Base-by-base conservation (phyloP, 2,888 invertebrate genomes). In the Drosophila colorata region DNA sequence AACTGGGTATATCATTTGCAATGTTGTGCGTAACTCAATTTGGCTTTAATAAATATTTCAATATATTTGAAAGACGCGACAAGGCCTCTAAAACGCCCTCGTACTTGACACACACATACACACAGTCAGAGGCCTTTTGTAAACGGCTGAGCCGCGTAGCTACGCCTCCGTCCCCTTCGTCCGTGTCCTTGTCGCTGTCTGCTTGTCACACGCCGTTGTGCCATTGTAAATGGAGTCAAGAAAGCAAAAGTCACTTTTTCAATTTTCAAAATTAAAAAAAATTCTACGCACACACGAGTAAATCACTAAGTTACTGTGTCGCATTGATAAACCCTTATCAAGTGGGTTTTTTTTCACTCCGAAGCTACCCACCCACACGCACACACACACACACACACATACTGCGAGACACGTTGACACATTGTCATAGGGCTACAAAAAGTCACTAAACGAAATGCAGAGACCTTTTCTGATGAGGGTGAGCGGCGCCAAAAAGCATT, bases 201-300 rank as follows among this genome's bases (percentile, higher is more conserved):
- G 57, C 66, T 56, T 74, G 67, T 74, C 72, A 76, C 66, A 61
- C 71, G 66, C 69, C 53, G 65, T 60, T 56, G 55, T 63, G 67
- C 65, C 67, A 67, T 76, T 75, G 75, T 78, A 73, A 69, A 68
- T 68, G 75, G 71, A 77, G 77, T 80, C 81, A 76, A 70, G 67
- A 87, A 89, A 86, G 80, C 81, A 88, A 87, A 90, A 90, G 90
- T 90, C 90, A 90, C 87, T 88, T 86, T 90, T 90, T 90, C 90
- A 90, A 90, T 90, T 88, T 90, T 74, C 79, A 77, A 86, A 84
- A 80, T 83, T 81, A 78, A 81, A 85, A 87, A 41, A 69, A 72
- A 81, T 59, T 80, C 83, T 60, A 78, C 74, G 75, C 74, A 80
- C 77, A 77, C 73, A 73, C 78, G 78, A 88, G 83, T 87, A 87